Percentiles rank a stretch among this genome's conserved stretches.
These are phyloP conservation scores for Strigops habroptila DNA, from an alignment of 2,113 vertebrate species.

Conservation along the genomic window DNA sequence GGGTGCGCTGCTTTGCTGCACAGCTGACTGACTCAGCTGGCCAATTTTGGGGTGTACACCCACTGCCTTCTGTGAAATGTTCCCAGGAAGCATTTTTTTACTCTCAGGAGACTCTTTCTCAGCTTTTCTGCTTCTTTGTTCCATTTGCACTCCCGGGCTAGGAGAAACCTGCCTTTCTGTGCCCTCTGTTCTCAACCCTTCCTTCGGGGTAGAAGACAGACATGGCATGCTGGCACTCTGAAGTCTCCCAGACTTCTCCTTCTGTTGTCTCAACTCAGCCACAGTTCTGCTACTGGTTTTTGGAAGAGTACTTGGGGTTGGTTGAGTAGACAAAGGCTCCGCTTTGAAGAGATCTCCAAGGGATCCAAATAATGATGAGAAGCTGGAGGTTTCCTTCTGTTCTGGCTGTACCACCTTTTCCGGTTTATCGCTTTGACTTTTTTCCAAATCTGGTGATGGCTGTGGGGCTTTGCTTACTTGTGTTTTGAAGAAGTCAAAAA, in stretches of 20 bases:
- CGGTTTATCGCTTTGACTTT: slow-evolving; percentile 42
- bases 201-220: neutral
- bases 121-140: neutral
- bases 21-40: neutral
- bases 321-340: slow-evolving; percentile 66
- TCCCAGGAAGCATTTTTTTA: neutral
- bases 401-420: slow-evolving; percentile 55
- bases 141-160: neutral
- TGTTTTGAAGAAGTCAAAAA: slow-evolving; percentile 85
- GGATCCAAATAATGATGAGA: slow-evolving; percentile 84
- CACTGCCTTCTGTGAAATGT: neutral
- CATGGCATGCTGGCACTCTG: neutral
- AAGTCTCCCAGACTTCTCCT: neutral
- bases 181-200: slow-evolving; percentile 3
- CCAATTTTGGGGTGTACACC: neutral
- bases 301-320: slow-evolving; percentile 36
- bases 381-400: slow-evolving; percentile 74
- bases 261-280: neutral
- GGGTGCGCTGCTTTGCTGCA: neutral
- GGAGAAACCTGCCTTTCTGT: neutral
- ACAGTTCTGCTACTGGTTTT: neutral
- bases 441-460: slow-evolving; percentile 43
- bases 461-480: slow-evolving; percentile 73
- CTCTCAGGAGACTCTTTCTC: neutral
- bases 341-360: slow-evolving; percentile 83